Evolutionary conservation across 2,888 invertebrate genomes (phyloP), one percentile per base, ranked within the genome.

Genomic region (Parascotia fuliginaria): DNA sequence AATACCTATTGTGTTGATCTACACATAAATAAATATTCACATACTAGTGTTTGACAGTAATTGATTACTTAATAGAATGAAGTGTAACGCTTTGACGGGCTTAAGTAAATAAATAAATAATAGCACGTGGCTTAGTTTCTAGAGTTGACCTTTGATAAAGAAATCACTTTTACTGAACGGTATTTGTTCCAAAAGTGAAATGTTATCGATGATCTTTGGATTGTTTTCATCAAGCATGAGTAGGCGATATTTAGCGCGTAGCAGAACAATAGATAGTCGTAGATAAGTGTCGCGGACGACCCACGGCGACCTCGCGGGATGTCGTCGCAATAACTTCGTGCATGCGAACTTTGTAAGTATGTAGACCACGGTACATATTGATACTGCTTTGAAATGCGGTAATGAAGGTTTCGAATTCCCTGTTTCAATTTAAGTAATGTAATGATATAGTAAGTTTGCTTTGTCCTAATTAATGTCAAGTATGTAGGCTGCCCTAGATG

Each of bases 161-260:
- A 71, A 73, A 76, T 71, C 73, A 80, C 80, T 81, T 80, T 81
- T 78, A 81, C 81, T 75, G 60, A 69, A 71, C 73, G 72, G 71
- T 77, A 74, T 81, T 76, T 66, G 69, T 60, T 74, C 65, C 68
- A 80, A 83, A 82, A 80, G 78, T 81, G 79, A 83, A 83, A 83
- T 80, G 80, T 74, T 78, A 74, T 75, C 72, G 65, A 54, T 60
- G 68, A 79, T 83, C 78, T 60, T 57, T 56, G 76, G 70, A 75
- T 82, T 80, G 83, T 85, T 87, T 87, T 85, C 84, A 77, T 83
- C 66, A 71, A 71, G 72, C 80, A 84, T 88, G 85, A 87, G 73
- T 83, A 74, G 73, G 69, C 83, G 67, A 64, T 67, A 63, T 68
- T 48, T 57, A 63, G 24, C 12, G 60, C 73, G 54, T 29, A 37